A percentile compares a stretch with the other conserved stretches of the same genome.
Evolutionary conservation across 2,888 invertebrate genomes (phyloP).

Genomic region (Eristalis tenax): DNA sequence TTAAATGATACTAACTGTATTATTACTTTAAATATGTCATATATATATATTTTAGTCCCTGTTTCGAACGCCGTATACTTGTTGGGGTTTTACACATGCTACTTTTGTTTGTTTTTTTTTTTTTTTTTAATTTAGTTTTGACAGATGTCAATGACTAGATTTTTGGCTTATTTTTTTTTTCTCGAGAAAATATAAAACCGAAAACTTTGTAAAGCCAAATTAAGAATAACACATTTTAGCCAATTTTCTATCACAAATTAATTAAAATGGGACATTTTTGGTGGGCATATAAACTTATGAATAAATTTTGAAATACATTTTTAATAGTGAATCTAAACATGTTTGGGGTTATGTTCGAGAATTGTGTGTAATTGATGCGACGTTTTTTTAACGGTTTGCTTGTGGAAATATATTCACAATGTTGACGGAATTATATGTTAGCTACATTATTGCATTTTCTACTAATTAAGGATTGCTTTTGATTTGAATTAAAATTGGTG

Average conservation of each 20-base stretch:
- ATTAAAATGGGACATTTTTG: slow-evolving; percentile 25
- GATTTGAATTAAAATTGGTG: too few relatives aligned
- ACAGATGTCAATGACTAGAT: slow-evolving; percentile 55
- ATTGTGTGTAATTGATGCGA: neutral
- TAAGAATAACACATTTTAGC: neutral
- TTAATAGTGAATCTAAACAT: neutral
- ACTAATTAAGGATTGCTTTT: too few relatives aligned
- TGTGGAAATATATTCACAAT: neutral
- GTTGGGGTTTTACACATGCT: slow-evolving; percentile 22
- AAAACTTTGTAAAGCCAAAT: neutral
- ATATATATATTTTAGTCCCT: slow-evolving; percentile 38
- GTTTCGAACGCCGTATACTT: slow-evolving; percentile 55
- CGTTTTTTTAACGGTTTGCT: neutral
- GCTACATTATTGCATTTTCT: too few relatives aligned
- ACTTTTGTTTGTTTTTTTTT: neutral
- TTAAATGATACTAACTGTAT: neutral
- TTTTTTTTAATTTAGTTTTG: slow-evolving; percentile 27
- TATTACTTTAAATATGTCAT: slow-evolving; percentile 3
- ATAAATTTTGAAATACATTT: neutral
- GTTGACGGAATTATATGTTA: too few relatives aligned
- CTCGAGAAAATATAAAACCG: neutral
- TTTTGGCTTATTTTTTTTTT: slow-evolving; percentile 10
- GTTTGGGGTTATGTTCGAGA: neutral
- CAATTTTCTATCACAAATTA: neutral
- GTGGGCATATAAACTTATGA: neutral